Evolutionary conservation across 2,113 vertebrate genomes (phyloP).

Genomic region (Conger conger): DNA sequence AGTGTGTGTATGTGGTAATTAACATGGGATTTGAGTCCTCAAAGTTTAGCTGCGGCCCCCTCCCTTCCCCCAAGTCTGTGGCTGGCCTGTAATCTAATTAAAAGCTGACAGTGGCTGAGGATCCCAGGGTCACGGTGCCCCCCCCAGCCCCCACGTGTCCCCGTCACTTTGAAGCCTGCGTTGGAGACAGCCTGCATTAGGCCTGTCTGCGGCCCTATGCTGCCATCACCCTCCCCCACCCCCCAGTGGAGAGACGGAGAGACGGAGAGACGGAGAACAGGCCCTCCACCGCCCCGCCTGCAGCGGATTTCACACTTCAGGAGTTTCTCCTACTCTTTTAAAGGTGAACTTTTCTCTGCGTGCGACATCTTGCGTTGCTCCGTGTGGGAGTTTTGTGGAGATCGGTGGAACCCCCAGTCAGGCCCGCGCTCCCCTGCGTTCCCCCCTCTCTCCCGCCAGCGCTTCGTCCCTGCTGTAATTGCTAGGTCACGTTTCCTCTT

Average conservation of each 20-base stretch:
- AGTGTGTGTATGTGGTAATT: conserved; percentile 12
- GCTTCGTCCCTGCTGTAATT: conserved; percentile 53
- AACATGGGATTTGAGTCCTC: conserved; percentile 15
- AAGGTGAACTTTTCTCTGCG: not conserved
- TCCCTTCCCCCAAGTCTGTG: conserved; percentile 14
- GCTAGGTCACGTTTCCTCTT: conserved; percentile 60
- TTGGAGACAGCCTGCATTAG: conserved; percentile 40
- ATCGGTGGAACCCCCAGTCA: conserved; percentile 49
- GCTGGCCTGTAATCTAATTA: conserved; percentile 36
- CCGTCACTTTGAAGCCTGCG: conserved; percentile 30
- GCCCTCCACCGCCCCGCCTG: not conserved
- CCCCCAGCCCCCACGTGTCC: conserved; percentile 1
- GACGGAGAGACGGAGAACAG: not conserved
- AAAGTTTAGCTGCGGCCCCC: not conserved
- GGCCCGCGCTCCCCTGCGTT: conserved; percentile 39
- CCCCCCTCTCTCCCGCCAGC: conserved; percentile 40
- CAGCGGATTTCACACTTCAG: not conserved
- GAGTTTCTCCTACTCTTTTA: not conserved
- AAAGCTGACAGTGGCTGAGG: conserved; percentile 28
- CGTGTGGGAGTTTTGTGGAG: conserved; percentile 38
- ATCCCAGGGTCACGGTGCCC: conserved; percentile 29
- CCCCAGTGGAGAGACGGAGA: not conserved
- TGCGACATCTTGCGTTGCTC: not conserved
- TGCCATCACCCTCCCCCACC: not conserved
- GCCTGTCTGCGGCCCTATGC: conserved; percentile 24